phyloP scores from a whole-genome alignment of 1,140 invertebrate genomes.

The Antheraea mylitta region DNA sequence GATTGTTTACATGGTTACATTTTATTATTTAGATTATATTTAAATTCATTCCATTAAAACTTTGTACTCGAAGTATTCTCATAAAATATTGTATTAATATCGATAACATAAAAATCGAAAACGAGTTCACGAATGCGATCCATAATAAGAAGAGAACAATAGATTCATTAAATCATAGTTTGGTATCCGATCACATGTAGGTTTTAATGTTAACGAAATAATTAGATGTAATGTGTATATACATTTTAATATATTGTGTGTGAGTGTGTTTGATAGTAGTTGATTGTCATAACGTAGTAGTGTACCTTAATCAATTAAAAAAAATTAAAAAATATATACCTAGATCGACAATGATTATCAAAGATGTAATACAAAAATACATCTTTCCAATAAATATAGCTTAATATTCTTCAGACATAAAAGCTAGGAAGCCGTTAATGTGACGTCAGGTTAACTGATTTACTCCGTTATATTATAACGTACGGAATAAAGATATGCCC shows the following conservation, averaged over 20 bases:
- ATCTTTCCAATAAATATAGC: no score
- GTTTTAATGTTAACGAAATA: slow-evolving; percentile 53
- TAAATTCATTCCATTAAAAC: not conserved
- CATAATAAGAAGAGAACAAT: no score
- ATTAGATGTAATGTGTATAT: slow-evolving; percentile 71
- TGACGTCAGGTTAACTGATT: no score
- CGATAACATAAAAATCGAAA: not conserved
- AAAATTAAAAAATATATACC: no score
- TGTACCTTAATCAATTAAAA: no score
- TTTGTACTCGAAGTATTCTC: not conserved
- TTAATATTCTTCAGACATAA: no score
- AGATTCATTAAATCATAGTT: slow-evolving; percentile 1
- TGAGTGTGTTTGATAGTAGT: slow-evolving; percentile 76
- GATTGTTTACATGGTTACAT: no score
- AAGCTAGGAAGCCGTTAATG: no score
- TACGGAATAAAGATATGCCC: no score
- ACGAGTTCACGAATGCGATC: not conserved
- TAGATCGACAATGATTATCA: no score
- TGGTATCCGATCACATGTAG: slow-evolving; percentile 46
- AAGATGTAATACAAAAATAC: no score
- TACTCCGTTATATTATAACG: no score
- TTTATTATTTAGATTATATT: not conserved
- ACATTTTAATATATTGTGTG: slow-evolving; percentile 74
- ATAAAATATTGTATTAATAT: not conserved
- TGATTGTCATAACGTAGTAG: slow-evolving; percentile 50